phyloP scores from a whole-genome alignment of 2,113 vertebrate species.

The Edolisoma coerulescens region DNA sequence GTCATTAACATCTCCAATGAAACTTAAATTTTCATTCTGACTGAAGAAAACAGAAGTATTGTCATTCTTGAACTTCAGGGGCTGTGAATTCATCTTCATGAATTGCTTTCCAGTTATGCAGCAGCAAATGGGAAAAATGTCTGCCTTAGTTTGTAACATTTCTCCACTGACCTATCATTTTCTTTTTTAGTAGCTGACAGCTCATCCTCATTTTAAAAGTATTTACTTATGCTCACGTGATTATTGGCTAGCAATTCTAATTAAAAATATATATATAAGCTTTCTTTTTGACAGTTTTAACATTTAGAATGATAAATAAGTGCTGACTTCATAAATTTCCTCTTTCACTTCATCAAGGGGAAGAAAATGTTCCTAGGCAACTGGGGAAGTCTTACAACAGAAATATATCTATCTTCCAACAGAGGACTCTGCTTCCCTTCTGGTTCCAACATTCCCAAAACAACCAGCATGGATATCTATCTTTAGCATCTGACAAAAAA shows the following conservation, averaged over 20 bases:
- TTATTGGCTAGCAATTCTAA: background rate
- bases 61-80: background rate
- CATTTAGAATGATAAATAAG: background rate
- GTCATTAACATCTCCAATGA: background rate
- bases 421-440: background rate
- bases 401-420: background rate
- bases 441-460: background rate
- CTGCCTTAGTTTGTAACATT: background rate
- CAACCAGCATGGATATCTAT: background rate
- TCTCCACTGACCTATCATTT: background rate
- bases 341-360: background rate
- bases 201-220: background rate
- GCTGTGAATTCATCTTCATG: background rate
- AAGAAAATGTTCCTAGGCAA: background rate
- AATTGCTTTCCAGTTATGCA: background rate
- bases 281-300: background rate
- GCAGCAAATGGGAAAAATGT: background rate
- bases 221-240: background rate
- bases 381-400: background rate
- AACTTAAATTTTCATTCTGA: background rate
- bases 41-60: background rate
- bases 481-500: background rate
- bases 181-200: background rate
- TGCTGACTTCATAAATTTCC: background rate
- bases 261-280: too few relatives aligned